Base-by-base conservation (phyloP, 2,888 invertebrate species). In the Ferdinandea cuprea region DNA sequence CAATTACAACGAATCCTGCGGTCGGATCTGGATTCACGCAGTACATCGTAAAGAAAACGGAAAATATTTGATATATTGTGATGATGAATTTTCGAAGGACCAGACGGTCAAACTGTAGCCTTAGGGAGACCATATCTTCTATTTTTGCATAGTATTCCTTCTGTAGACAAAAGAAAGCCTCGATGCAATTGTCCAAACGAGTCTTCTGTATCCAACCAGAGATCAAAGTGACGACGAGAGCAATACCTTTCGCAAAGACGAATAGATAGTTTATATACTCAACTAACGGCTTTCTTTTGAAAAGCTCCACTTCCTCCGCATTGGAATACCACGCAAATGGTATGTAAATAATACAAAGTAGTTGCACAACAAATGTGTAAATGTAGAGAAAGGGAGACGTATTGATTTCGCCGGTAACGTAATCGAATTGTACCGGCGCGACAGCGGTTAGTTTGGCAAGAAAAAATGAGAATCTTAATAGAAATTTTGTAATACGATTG, bases 21-120 rank as follows among this genome's bases (percentile, higher is more conserved):
- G 48, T 42, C 8, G 71, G 71, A 2, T 40, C 6, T 0, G 69
- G 58, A 5, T 50, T 48, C 9, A 71, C 2, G 7, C n/a, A 25
- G 13, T 4, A 28, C 6, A 58, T 13, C 2, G n/a, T 7, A 7
- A 58, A 30, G 0, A 32, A 1, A 7, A 50, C 13, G 0, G 50
- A 13, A 25, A 9, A 15, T 37, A 69, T 58, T 8, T 59, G 58
- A 21, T 19, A 59, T 4, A 48, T 48, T 1, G 25, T 40, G 0
- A 50, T 30, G 25, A 17, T 7, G 28, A 65, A 37, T 28, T 65
- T 65, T 0, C 3, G n/a, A 0, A 9, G 8, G n/a, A 65, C 11
- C 3, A 50, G 4, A 8, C 37, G 9, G 3, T 65, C 28, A 15
- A 65, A 65, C 25, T 37, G 13, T 1, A 6, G 2, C 4, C 28